Evolutionary conservation across 2,888 invertebrate genomes (phyloP).

Genomic region (Yponomeuta cagnagella): DNA sequence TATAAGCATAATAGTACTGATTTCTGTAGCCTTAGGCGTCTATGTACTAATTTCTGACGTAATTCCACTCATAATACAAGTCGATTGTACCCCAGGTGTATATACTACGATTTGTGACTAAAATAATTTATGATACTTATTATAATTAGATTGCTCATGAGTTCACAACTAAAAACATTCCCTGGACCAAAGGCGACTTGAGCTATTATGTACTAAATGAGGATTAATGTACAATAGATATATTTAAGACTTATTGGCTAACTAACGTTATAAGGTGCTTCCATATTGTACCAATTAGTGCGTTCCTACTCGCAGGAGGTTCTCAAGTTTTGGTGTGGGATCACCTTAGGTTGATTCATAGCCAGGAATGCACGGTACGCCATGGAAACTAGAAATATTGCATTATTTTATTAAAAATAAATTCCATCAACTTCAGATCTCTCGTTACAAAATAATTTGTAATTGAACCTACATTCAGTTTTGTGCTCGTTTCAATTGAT

Average conservation of each 20-base stretch:
- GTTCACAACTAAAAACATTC: slow-evolving; percentile 17
- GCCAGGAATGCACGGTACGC: neutral
- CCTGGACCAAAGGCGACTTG: neutral
- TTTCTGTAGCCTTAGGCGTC: no score
- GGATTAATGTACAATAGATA: neutral
- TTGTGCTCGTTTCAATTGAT: neutral
- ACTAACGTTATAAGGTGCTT: neutral
- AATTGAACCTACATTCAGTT: neutral
- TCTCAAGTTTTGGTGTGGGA: neutral
- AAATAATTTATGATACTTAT: slow-evolving; percentile 4
- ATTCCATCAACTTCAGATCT: neutral
- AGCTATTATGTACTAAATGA: neutral
- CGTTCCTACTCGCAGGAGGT: no score
- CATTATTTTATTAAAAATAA: slow-evolving; percentile 3
- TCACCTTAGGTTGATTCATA: neutral
- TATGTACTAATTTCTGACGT: no score
- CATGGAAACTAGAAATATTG: neutral
- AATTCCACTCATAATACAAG: no score
- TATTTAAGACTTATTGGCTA: neutral
- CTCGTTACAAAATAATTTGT: neutral
- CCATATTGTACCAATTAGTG: neutral
- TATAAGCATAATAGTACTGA: no score
- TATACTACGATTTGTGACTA: slow-evolving; percentile 10
- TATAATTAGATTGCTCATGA: slow-evolving; percentile 18
- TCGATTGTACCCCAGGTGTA: neutral